phyloP scores from a whole-genome alignment of 2,888 invertebrate species.

The Trichopria drosophilae region DNA sequence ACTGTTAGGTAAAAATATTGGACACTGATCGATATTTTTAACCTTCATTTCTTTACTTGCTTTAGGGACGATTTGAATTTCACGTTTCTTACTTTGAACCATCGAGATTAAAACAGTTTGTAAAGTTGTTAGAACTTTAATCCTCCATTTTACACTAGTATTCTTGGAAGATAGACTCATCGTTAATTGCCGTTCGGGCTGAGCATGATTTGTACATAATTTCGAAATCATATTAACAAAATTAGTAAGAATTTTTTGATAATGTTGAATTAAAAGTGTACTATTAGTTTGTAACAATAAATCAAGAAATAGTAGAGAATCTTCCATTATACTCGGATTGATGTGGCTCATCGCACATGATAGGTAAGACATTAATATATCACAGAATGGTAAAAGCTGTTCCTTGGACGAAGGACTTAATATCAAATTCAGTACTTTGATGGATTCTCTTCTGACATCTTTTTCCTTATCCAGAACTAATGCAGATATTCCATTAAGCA shows the following conservation, averaged over 20 bases:
- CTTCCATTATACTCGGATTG: conserved; percentile 77
- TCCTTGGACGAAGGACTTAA: conserved; percentile 57
- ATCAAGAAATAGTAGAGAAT: conserved; percentile 79
- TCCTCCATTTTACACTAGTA: conserved; percentile 78
- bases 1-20: conserved; percentile 38
- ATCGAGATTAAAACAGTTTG: conserved; percentile 64
- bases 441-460: conserved; percentile 63
- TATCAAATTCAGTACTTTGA: conserved; percentile 63
- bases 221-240: conserved; percentile 86
- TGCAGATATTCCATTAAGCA: conserved; percentile 71
- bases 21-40: conserved; percentile 33
- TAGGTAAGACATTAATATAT: conserved; percentile 76
- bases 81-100: conserved; percentile 42
- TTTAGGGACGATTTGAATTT: no score
- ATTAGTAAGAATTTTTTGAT: conserved; percentile 73
- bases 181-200: conserved; percentile 69
- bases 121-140: conserved; percentile 74
- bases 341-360: conserved; percentile 91
- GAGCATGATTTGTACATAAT: conserved; percentile 66
- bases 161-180: conserved; percentile 72
- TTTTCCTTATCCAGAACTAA: conserved; percentile 75
- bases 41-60: no score
- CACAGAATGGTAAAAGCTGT: conserved; percentile 73
- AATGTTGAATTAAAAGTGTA: conserved; percentile 67
- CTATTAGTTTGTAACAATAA: conserved; percentile 72